phyloP scores from a whole-genome alignment of 30 jellyfish, hydroid and myxozoan species.

The Catostylus mosaicus region DNA sequence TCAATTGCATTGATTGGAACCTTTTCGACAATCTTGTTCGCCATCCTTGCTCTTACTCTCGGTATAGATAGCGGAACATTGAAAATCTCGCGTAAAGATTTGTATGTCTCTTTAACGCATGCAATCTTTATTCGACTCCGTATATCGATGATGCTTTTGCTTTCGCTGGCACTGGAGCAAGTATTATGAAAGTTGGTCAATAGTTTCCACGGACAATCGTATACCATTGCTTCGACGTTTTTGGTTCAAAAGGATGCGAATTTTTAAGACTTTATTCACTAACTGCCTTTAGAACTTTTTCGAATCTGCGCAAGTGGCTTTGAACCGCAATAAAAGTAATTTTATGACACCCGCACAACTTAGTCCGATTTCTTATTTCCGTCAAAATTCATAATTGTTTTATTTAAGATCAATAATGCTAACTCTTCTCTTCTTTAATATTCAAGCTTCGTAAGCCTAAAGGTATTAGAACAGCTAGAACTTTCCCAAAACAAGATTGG shows the following conservation, averaged over 20 bases:
- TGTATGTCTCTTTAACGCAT: conserved; percentile 6
- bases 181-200: background rate
- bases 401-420: background rate
- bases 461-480: background rate
- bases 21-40: conserved; percentile 13
- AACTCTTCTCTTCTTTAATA: background rate
- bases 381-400: background rate
- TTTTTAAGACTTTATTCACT: too few species aligned
- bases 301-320: background rate
- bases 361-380: background rate
- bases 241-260: too few species aligned
- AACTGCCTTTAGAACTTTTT: background rate
- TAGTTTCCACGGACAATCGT: background rate
- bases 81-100: conserved; percentile 33
- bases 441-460: background rate
- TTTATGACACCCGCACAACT: background rate
- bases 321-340: too few species aligned
- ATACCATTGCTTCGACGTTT: background rate
- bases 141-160: background rate
- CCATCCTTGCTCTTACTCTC: conserved; percentile 23
- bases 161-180: background rate
- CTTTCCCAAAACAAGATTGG: background rate
- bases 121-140: background rate
- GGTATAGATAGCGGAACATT: conserved; percentile 1
- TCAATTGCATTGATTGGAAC: conserved; percentile 9